These are phyloP conservation scores for Kryphioiulus occultus DNA, from an alignment of 2,888 invertebrate species.

Conservation along the genomic window DNA sequence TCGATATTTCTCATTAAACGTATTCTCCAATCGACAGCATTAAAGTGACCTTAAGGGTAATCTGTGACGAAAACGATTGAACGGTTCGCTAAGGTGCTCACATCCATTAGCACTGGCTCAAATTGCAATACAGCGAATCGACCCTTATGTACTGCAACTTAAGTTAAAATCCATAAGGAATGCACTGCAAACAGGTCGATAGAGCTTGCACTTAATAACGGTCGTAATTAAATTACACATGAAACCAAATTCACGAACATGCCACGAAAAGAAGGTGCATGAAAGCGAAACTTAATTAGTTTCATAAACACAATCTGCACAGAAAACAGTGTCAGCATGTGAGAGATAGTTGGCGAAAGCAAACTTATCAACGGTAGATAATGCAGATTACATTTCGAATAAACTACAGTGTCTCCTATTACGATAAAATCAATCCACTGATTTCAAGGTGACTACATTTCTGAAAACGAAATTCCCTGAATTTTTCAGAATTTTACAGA, in stretches of 20 bases:
- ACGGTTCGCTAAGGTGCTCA: not conserved
- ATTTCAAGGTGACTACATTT: too few relatives aligned
- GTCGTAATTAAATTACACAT: constrained; percentile 36
- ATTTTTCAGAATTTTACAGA: too few relatives aligned
- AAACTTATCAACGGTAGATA: not conserved
- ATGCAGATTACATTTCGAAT: not conserved
- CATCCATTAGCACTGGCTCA: not conserved
- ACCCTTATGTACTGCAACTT: not conserved
- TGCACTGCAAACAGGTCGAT: constrained; percentile 32
- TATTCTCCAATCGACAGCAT: not conserved
- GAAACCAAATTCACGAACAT: constrained; percentile 21
- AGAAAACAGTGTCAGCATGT: constrained; percentile 5
- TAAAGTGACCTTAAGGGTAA: not conserved
- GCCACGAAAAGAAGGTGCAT: constrained; percentile 7
- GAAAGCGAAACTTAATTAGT: constrained; percentile 20
- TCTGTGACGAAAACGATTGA: not conserved
- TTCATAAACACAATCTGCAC: not conserved
- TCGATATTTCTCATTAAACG: too few relatives aligned
- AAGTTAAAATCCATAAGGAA: not conserved
- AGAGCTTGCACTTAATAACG: not conserved
- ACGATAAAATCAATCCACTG: too few relatives aligned
- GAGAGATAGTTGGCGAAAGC: not conserved
- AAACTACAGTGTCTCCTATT: not conserved
- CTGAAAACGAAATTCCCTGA: too few relatives aligned
- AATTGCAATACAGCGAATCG: not conserved